phyloP scores from a whole-genome alignment of 1,140 invertebrate genomes.

The Pseudomyrmex dendroicus region DNA sequence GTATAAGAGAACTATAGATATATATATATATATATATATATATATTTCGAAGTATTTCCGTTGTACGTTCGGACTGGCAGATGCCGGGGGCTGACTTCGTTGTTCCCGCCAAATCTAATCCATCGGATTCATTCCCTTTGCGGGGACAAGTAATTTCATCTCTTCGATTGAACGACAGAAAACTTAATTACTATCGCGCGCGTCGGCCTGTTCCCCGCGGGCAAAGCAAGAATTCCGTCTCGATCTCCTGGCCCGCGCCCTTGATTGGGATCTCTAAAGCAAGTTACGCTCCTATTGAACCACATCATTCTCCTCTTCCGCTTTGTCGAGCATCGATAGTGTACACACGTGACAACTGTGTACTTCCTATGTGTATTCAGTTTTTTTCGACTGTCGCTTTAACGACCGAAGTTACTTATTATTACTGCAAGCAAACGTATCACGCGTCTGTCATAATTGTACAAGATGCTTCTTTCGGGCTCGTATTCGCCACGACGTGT shows the following conservation, averaged over 20 bases:
- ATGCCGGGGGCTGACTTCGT: conserved; percentile 9
- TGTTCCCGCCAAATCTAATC: conserved; percentile 23
- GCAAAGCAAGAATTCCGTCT: conserved; percentile 35
- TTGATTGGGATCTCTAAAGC: conserved; percentile 49
- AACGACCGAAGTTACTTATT: background rate
- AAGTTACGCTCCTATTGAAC: conserved; percentile 38
- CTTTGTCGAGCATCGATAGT: background rate
- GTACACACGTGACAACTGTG: background rate
- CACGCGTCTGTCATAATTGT: background rate
- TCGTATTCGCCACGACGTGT: background rate
- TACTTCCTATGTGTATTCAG: background rate
- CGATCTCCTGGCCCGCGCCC: background rate
- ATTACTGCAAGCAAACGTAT: background rate
- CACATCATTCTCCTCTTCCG: conserved; percentile 41
- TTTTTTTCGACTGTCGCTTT: background rate
- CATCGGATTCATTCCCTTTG: conserved; percentile 27
- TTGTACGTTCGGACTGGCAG: conserved; percentile 7
- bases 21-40: background rate
- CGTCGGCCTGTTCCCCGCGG: conserved; percentile 16
- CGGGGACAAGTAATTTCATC: conserved; percentile 46
- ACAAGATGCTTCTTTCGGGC: background rate
- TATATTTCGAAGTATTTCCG: background rate
- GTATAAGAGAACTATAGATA: too few species aligned
- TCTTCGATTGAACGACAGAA: conserved; percentile 46
- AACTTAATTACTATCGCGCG: conserved; percentile 52